Evolutionary conservation across 1,140 invertebrate species (phyloP).

Genomic region (Ditylenchus dipsaci): DNA sequence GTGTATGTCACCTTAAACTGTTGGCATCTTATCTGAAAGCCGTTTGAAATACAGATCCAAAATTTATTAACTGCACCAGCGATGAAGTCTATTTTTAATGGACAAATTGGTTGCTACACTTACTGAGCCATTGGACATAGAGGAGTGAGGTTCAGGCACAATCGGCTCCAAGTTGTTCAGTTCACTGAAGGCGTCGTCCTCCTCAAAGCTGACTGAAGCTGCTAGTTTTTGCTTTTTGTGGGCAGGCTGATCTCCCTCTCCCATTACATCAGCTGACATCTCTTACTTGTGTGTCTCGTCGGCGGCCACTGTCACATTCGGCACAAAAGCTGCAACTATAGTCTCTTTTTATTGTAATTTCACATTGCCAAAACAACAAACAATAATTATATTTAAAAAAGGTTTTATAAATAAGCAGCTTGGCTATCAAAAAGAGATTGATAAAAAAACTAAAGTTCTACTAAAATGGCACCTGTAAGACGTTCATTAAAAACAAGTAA

Average conservation of each 20-base stretch:
- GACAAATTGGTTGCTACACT: constrained; percentile 1
- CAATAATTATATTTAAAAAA: background rate
- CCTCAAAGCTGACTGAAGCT: constrained; percentile 24
- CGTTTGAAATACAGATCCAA: too few species aligned
- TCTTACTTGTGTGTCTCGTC: background rate
- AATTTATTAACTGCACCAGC: too few species aligned
- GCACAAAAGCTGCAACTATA: background rate
- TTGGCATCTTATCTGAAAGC: too few species aligned
- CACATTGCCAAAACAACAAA: background rate
- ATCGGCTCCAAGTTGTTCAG: constrained; percentile 20
- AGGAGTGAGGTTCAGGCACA: constrained; percentile 10
- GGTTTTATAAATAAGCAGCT: background rate
- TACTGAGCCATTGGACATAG: constrained; percentile 15
- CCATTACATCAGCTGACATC: constrained; percentile 16
- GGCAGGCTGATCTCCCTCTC: constrained; percentile 9
- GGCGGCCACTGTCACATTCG: constrained; percentile 3
- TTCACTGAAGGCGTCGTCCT: constrained; percentile 29
- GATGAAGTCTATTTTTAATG: too few species aligned
- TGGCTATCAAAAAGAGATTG: background rate
- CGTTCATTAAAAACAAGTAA: too few species aligned
- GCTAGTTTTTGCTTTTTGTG: constrained; percentile 16
- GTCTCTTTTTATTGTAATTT: background rate
- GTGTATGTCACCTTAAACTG: too few species aligned
- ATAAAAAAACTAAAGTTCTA: background rate
- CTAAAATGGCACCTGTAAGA: too few species aligned